Evolutionary conservation across 2,888 invertebrate species (phyloP).

Genomic region (Agrypnus murinus): DNA sequence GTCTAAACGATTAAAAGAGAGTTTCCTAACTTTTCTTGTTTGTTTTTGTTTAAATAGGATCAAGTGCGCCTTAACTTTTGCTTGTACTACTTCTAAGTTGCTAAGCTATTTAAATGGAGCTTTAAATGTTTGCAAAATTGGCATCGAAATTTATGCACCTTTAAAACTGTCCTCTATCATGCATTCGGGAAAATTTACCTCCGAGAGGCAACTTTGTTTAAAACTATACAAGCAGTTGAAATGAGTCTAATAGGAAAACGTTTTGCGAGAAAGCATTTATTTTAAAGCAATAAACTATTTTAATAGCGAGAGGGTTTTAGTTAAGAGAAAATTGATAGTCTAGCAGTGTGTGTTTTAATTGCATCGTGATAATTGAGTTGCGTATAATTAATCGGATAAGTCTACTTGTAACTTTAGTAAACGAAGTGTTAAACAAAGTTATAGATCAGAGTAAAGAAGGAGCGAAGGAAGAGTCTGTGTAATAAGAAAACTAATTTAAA

Average conservation of each 20-base stretch:
- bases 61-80: slow-evolving; percentile 15
- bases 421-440: slow-evolving; percentile 43
- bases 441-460: slow-evolving; percentile 36
- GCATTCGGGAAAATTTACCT: slow-evolving; percentile 15
- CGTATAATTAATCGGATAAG: slow-evolving; percentile 34
- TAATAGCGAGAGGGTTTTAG: too few species aligned
- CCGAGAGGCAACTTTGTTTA: slow-evolving; percentile 18
- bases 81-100: slow-evolving; percentile 23
- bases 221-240: slow-evolving; percentile 21
- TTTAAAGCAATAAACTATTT: slow-evolving; percentile 8
- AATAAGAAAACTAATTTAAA: slow-evolving; percentile 21
- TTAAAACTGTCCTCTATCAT: too few species aligned
- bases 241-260: background rate
- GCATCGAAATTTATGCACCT: background rate
- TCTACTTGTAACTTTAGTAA: slow-evolving; percentile 36
- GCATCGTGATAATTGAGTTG: slow-evolving; percentile 40
- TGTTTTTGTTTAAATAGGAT: slow-evolving; percentile 30
- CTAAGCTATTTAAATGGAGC: slow-evolving; percentile 36
- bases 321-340: slow-evolving; percentile 40
- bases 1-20: slow-evolving; percentile 21
- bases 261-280: too few species aligned
- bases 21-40: slow-evolving; percentile 9
- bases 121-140: slow-evolving; percentile 21
- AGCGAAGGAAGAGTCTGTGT: too few species aligned
- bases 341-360: slow-evolving; percentile 21